These are phyloP conservation scores for Drosophila leontia DNA, from an alignment of 1,140 invertebrate species.

Conservation along the genomic window DNA sequence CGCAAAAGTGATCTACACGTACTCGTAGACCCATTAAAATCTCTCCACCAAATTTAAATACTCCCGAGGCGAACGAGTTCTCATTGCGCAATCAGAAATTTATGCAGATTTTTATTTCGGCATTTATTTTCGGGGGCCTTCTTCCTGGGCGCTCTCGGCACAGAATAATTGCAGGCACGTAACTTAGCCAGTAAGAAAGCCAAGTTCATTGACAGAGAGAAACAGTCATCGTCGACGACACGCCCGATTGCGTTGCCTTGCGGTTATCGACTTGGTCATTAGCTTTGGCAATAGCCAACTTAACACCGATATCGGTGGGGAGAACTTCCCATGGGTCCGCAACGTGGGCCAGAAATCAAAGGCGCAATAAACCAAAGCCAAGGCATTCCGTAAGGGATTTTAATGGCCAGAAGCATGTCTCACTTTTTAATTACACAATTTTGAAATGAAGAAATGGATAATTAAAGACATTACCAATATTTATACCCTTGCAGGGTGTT, in stretches of 20 bases:
- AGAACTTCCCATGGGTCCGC: slow-evolving; percentile 15
- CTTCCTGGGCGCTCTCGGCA: slow-evolving; percentile 10
- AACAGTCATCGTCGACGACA: slow-evolving; percentile 57
- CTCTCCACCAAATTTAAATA: slow-evolving; percentile 27
- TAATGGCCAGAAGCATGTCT: neutral
- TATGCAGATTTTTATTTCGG: slow-evolving; percentile 42
- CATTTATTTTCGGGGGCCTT: neutral
- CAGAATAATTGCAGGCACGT: slow-evolving; percentile 80
- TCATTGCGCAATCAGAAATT: slow-evolving; percentile 58
- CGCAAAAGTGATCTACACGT: slow-evolving; percentile 44
- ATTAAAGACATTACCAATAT: too few relatives aligned
- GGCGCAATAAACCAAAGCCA: slow-evolving; percentile 26
- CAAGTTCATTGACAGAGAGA: slow-evolving; percentile 75
- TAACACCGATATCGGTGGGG: slow-evolving; percentile 12
- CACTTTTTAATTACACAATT: slow-evolving; percentile 20
- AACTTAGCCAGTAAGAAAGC: slow-evolving; percentile 24
- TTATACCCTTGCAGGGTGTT: too few relatives aligned
- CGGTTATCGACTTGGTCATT: slow-evolving; percentile 61
- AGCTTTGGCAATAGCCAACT: slow-evolving; percentile 60
- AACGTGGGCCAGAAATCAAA: slow-evolving; percentile 33
- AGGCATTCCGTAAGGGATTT: slow-evolving; percentile 1
- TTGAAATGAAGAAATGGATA: rapidly evolving
- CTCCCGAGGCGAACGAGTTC: slow-evolving; percentile 33
- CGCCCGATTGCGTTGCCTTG: slow-evolving; percentile 65
- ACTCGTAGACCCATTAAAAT: slow-evolving; percentile 43